Conservation (phyloP, 1,140 invertebrate genomes). For the Drosophila murphyi region DNA sequence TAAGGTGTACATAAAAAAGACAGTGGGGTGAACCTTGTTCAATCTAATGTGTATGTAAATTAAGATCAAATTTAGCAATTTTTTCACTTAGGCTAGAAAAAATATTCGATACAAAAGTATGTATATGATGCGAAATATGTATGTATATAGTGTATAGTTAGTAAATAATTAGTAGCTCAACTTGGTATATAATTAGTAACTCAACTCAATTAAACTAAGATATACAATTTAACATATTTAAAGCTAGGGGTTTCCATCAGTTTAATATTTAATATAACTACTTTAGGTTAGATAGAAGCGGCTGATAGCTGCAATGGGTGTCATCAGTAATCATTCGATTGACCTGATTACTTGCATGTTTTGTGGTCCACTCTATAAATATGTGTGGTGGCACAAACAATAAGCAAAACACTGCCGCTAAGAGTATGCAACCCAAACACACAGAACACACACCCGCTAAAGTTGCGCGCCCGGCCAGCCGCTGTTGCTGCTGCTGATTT, state of each 20-base stretch:
- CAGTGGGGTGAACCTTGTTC: conserved; percentile 64
- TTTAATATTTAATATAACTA: no score
- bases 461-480: conserved; percentile 29
- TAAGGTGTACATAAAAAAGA: conserved; percentile 14
- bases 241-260: no score
- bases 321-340: conserved; percentile 47
- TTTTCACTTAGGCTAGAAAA: no score
- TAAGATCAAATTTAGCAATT: no score
- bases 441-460: conserved; percentile 45
- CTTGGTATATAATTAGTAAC: no score
- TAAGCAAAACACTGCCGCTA: conserved; percentile 55
- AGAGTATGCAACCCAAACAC: conserved; percentile 59
- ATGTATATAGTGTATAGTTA: no score
- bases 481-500: background rate
- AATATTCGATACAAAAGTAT: background rate
- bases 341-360: conserved; percentile 68
- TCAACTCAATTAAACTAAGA: no score
- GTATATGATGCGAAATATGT: no score
- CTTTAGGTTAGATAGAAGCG: background rate
- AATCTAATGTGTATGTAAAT: background rate
- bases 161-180: no score
- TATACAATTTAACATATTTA: no score
- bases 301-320: conserved; percentile 1
- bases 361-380: conserved; percentile 79
- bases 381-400: conserved; percentile 53